Base-by-base conservation (phyloP, 2,113 vertebrate species). In the Strix aluco region DNA sequence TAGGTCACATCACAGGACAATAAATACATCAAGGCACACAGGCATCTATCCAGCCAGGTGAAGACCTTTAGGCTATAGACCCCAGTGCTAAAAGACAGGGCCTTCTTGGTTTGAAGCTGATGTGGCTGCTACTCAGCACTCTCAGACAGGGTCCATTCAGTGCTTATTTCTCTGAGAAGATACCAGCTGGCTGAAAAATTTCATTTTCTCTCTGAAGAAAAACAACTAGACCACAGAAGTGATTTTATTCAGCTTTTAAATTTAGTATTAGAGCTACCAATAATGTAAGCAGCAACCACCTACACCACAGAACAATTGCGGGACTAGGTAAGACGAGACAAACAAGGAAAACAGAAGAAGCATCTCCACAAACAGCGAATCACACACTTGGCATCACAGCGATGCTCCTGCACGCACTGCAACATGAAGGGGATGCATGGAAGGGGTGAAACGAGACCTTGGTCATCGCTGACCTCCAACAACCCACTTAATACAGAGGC, bases 361-460 rank as follows among this genome's bases (percentile, higher is more conserved):
- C 3, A 6, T 18, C 23, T 55, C n/a, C 44, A 70, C 34, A 77
- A 32, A 82, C 25, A 91, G 38, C 58, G 12, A 71, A 47, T 21
- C 5, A 2, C 42, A 36, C 11, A 25, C 6, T 27, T 75, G 62
- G 23, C 42, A 70, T 25, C 22, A 32, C 29, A 86, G 58, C n/a
- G 63, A 52, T 1, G 0, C 5, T 67, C 2, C 0, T 67, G 29
- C 27, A 55, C 3, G 2, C 13, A 17, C 7, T 75, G 11, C 42
- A 92, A 36, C 52, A 36, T 2, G n/a, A 71, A 54, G 19, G n/a
- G 6, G n/a, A 75, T 13, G 16, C 7, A 6, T 10, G 38, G n/a
- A 72, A 67, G 11, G 15, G 32, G n/a, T 38, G 22, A 80, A 67
- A 80, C 3, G 7, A 86, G 47, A 38, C 17, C 13, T 26, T 23